A percentile compares a stretch with the other conserved stretches of the same genome.
Conservation (phyloP, 1,140 invertebrate genomes). For the Latrodectus geometricus region DNA sequence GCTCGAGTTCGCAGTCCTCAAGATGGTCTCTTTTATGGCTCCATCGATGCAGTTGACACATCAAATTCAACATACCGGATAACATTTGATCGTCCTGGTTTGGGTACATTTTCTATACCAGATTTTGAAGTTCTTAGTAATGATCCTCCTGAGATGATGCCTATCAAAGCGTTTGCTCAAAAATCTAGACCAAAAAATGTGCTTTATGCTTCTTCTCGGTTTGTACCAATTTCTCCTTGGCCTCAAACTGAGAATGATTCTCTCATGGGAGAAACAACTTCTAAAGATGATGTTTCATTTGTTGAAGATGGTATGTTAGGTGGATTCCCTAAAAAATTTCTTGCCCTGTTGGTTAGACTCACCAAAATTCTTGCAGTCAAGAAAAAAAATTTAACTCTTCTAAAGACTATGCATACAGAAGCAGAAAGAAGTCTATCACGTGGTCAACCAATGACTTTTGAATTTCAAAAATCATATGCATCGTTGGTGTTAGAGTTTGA, state of each 20-base stretch:
- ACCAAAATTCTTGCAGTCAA: conserved; percentile 89
- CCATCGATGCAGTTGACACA: conserved; percentile 97
- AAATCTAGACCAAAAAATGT: conserved; percentile 80
- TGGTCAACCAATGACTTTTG: conserved; percentile 80
- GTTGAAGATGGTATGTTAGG: conserved; percentile 75
- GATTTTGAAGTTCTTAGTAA: conserved; percentile 97
- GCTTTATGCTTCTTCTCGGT: conserved; percentile 74
- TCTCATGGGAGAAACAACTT: conserved; percentile 69
- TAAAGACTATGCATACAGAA: conserved; percentile 90
- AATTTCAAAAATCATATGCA: conserved; percentile 92
- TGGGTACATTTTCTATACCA: conserved; percentile 95
- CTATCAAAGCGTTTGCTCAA: conserved; percentile 84
- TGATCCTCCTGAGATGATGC: conserved; percentile 90
- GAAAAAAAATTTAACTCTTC: conserved; percentile 80
- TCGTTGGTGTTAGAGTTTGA: conserved; percentile 90
- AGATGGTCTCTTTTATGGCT: conserved; percentile 96
- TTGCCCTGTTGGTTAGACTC: conserved; percentile 88
- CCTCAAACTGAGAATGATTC: conserved; percentile 72
- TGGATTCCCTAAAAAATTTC: conserved; percentile 85
- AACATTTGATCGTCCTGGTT: conserved; percentile 91
- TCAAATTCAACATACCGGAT: conserved; percentile 97
- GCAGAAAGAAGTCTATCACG: conserved; percentile 80
- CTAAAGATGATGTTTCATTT: conserved; percentile 67
- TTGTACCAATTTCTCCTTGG: conserved; percentile 71
- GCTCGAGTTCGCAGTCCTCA: conserved; percentile 86